Conservation (phyloP, 1,140 invertebrate genomes). For the Pseudomyrmex dendroicus region DNA sequence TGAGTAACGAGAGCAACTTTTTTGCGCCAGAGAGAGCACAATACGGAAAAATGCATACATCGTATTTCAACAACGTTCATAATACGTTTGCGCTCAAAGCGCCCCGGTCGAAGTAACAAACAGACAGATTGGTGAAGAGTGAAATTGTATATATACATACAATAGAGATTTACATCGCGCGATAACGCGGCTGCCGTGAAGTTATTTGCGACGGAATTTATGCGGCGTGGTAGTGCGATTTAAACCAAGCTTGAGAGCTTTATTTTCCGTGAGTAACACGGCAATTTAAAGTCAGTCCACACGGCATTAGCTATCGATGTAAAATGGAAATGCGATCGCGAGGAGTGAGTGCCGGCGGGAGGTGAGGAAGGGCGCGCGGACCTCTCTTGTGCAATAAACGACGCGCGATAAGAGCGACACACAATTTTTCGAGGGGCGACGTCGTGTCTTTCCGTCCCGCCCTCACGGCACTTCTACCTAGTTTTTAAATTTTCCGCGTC, state of each 20-base stretch:
- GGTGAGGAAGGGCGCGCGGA: no score
- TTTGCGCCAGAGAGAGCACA: not conserved
- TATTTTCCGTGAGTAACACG: constrained; percentile 41
- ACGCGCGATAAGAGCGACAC: constrained; percentile 52
- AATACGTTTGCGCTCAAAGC: constrained; percentile 32
- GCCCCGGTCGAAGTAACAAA: no score
- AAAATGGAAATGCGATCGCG: constrained; percentile 57
- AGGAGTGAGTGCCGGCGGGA: not conserved
- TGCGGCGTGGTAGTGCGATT: constrained; percentile 6
- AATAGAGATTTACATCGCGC: not conserved
- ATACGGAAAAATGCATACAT: not conserved
- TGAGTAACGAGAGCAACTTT: constrained; percentile 21
- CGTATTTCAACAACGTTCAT: constrained; percentile 32
- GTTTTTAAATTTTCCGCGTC: constrained; percentile 42
- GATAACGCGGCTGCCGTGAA: not conserved
- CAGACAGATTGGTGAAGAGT: no score
- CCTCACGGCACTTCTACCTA: constrained; percentile 2
- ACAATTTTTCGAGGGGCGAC: constrained; percentile 24
- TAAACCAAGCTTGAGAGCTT: constrained; percentile 16
- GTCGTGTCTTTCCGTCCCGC: not conserved
- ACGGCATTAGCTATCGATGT: constrained; percentile 48
- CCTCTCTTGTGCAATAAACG: constrained; percentile 27
- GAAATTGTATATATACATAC: not conserved
- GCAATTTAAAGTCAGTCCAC: constrained; percentile 39
- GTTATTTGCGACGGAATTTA: constrained; percentile 41